Conservation (phyloP, 2,797 vertebrate genomes). For the Echiichthys vipera region DNA sequence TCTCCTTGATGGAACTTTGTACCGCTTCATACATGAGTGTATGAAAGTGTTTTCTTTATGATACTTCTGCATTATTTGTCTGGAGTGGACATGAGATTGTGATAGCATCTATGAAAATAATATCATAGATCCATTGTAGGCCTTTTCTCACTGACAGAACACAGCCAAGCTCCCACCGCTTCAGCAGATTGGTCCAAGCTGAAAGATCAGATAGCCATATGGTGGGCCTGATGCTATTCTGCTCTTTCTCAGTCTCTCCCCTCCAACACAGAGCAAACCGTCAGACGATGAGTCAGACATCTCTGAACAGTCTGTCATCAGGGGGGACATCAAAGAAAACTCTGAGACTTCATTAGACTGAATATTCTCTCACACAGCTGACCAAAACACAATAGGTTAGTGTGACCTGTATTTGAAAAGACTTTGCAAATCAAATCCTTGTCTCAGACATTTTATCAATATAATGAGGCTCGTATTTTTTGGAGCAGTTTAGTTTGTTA, state of each 20-base stretch:
- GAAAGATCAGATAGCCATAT: slow-evolving; percentile 74
- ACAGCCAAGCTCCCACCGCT: slow-evolving; percentile 63
- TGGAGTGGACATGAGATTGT: background rate
- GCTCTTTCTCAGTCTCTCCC: slow-evolving; percentile 26
- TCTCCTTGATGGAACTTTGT: background rate
- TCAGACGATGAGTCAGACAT: slow-evolving; percentile 21
- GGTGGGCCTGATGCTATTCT: slow-evolving; percentile 64
- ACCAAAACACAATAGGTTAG: slow-evolving; percentile 62
- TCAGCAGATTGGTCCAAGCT: slow-evolving; percentile 62
- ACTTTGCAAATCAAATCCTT: slow-evolving; percentile 56
- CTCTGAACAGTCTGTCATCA: slow-evolving; percentile 46
- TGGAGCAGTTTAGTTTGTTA: slow-evolving; percentile 31
- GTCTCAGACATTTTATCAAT: slow-evolving; percentile 4
- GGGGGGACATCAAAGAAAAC: slow-evolving; percentile 65
- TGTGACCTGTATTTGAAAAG: slow-evolving; percentile 19
- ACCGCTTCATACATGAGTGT: no score
- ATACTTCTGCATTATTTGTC: background rate
- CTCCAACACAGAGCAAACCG: slow-evolving; percentile 39
- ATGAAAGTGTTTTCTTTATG: background rate
- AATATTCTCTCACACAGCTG: slow-evolving; percentile 52
- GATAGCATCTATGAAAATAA: slow-evolving; percentile 24
- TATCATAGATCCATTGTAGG: background rate
- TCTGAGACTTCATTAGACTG: slow-evolving; percentile 25
- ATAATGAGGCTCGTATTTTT: slow-evolving; percentile 10
- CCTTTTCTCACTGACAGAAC: slow-evolving; percentile 43